Percentiles rank a stretch among this genome's conserved stretches.
Conservation (phyloP, 2,113 vertebrate genomes). For the Poeciliopsis occidentalis region DNA sequence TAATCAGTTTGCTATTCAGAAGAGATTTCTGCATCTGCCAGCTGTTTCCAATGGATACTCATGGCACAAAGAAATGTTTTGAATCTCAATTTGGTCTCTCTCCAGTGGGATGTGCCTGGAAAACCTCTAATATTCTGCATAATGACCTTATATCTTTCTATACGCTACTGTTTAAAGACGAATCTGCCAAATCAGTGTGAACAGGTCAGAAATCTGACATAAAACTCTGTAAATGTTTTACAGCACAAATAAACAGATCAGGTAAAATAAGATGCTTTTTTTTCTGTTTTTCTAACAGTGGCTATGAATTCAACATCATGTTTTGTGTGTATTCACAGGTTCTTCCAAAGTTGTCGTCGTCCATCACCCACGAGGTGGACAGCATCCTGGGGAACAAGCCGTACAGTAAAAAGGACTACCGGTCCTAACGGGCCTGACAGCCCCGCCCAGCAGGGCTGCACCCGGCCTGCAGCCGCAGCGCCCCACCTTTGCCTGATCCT, state of each 20-base stretch:
- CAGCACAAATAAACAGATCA: background rate
- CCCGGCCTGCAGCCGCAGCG: constrained; percentile 57
- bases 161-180: background rate
- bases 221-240: background rate
- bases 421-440: constrained; percentile 84
- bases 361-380: constrained; percentile 96
- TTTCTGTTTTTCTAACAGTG: background rate
- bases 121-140: background rate
- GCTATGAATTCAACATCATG: background rate
- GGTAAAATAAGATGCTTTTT: background rate
- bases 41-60: too few relatives aligned
- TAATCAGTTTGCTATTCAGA: too few relatives aligned
- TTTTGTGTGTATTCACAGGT: constrained; percentile 78
- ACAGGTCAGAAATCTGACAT: background rate
- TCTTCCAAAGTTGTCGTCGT: constrained; percentile 97
- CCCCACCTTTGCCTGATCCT: constrained; percentile 83
- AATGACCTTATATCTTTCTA: background rate
- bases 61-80: too few relatives aligned
- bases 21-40: too few relatives aligned
- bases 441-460: constrained; percentile 63
- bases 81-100: too few relatives aligned
- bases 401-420: constrained; percentile 99
- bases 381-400: constrained; percentile 99
- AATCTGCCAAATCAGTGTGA: background rate
- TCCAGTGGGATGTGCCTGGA: background rate